Base-by-base conservation (phyloP, 2,888 invertebrate species). In the Tetropium fuscum region DNA sequence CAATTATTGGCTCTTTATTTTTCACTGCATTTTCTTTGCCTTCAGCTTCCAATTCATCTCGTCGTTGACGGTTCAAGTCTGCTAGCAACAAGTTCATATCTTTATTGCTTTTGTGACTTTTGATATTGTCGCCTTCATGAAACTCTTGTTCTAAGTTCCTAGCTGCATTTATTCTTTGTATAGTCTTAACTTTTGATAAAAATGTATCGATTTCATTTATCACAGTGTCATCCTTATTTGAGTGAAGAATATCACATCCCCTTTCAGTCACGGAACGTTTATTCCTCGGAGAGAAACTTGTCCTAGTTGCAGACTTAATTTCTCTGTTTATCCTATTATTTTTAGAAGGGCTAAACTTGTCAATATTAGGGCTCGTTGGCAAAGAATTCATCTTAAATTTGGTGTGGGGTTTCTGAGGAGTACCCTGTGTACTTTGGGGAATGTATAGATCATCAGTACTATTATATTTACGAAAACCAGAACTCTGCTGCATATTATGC, bases 331-430 rank as follows among this genome's bases (percentile, higher is more conserved):
- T 20, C 44, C 56, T 49, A 38, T 47, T 40, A n/a, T 16, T 48
- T 44, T 53, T 73, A 34, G 53, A 34, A 25, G 71, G 48, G 53
- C 58, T 64, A 47, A 59, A 64, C 45, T 63, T 68, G 20, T 72
- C 69, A 6, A 70, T 53, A 54, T 66, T 74, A 3, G 80, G 79
- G 22, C 77, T 78, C 36, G 74, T 70, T 8, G 80, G 80, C 53
- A 80, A 64, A 5, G 81, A 79, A 64, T 69, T 74, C 40, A 79
- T 27, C 59, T 69, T 75, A 51, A 75, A 71, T 66, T 73, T 76
- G 16, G 71, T 67, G 15, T 67, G 69, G 16, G 77, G 77, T 66
- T 82, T 82, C 59, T 79, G 79, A 3, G 82, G 82, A 5, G 81
- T 81, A 60, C 77, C 81, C 49, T 79, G 78, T 6, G 75, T 71